Percentiles rank a stretch among this genome's conserved stretches.
phyloP scores from a whole-genome alignment of 2,113 vertebrate species.

The Odobenus rosmarus region DNA sequence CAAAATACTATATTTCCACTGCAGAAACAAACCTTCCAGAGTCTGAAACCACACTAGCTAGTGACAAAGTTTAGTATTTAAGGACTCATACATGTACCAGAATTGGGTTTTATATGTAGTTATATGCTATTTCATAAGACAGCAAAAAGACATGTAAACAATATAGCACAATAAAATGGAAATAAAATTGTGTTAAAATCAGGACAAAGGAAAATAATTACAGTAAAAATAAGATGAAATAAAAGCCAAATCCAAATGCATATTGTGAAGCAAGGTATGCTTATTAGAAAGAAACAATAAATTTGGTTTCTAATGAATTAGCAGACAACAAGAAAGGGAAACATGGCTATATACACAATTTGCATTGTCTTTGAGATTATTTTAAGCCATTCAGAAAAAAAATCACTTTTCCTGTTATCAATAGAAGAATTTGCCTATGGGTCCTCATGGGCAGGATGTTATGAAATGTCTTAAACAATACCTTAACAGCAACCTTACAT shows the following conservation, averaged over 20 bases:
- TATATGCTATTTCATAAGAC: background rate
- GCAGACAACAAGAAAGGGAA: conserved; percentile 20
- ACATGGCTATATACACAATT: background rate
- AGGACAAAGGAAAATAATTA: background rate
- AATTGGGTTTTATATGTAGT: background rate
- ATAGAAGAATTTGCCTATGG: background rate
- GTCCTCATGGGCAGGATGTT: background rate
- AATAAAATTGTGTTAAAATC: background rate
- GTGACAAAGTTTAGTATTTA: conserved; percentile 34
- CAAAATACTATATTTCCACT: conserved; percentile 11
- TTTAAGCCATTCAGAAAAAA: conserved; percentile 40
- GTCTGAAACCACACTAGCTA: background rate
- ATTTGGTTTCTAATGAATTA: conserved; percentile 1
- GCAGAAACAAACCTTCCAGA: background rate
- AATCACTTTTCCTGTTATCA: background rate
- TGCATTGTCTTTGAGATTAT: conserved; percentile 30
- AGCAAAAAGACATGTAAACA: background rate
- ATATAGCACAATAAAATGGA: background rate
- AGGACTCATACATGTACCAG: background rate
- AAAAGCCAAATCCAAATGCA: background rate
- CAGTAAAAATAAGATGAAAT: conserved; percentile 28
- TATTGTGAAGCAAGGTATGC: background rate
- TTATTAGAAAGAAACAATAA: background rate
- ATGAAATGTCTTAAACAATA: conserved; percentile 18
- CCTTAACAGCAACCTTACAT: conserved; percentile 4